Evolutionary conservation across 1,140 invertebrate species (phyloP), one percentile per base, ranked within the genome.

Genomic region (Neodiprion lecontei): DNA sequence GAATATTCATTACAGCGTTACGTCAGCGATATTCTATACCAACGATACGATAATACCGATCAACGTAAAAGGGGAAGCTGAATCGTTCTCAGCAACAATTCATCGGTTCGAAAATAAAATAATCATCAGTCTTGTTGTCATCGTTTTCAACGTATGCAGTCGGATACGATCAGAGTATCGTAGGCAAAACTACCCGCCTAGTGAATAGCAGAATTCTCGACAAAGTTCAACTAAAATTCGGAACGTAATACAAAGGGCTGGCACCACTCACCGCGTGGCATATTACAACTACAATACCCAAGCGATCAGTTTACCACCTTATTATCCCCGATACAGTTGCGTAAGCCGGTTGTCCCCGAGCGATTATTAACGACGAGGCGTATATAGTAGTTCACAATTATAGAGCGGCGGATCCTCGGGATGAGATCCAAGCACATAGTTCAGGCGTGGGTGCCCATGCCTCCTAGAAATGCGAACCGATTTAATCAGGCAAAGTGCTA

Each of bases 401-500:
- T 61, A 61, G 53, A 61, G 5, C 11, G 11, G 53, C 28, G 28
- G 28, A 40, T 40, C 28, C 2, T 40, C 28, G 28, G 28, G 5
- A 40, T 40, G 28, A 40, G 2, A 40, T 1, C 2, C 28, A 40
- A 40, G 28, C 28, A 40, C 28, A 5, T 40, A 7, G 53, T 61
- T 9, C n/a, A 61, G 53, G 11, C 53, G 11, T 17, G 53, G n/a
- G 11, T 17, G 53, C 11, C n/a, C 53, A 12, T 17, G 53, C n/a
- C 53, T 17, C n/a, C 53, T 17, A 7, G 53, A 61, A 40, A 61
- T 17, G 53, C 53, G 53, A 61, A 61, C n/a, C 67, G 61, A 68
- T 77, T 80, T 78, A 80, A 80, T 80, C 77, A 74, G 74, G 79
- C 77, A 80, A 78, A 80, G 79, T 78, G 79, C 74, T 70, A 74